Evolutionary conservation across 1,140 invertebrate genomes (phyloP).

Genomic region (Scaptomyza graminum): DNA sequence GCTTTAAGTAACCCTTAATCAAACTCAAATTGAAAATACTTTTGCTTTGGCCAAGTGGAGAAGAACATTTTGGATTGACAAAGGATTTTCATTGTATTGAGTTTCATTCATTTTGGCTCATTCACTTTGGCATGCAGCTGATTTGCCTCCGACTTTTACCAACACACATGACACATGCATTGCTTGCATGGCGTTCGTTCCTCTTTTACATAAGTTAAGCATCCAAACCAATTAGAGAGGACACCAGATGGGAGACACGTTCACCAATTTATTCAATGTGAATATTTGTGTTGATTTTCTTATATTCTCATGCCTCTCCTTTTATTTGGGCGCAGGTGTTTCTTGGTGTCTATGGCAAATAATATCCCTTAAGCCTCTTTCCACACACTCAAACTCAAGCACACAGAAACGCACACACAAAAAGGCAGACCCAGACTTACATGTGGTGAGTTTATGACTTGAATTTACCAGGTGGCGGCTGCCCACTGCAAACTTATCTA

Average conservation of each 20-base stretch:
- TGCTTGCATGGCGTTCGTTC: too few species aligned
- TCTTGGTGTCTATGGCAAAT: constrained; percentile 40
- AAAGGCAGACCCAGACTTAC: background rate
- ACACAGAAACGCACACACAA: background rate
- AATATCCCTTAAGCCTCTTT: constrained; percentile 6
- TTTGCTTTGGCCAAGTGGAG: too few species aligned
- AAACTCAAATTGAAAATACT: too few species aligned
- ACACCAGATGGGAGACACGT: background rate
- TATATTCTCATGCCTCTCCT: background rate
- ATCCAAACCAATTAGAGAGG: constrained; percentile 5
- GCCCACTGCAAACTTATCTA: background rate
- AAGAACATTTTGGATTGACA: too few species aligned
- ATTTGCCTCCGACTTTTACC: background rate
- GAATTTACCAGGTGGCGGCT: background rate
- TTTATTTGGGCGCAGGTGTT: constrained; percentile 23
- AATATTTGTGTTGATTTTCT: background rate
- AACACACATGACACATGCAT: background rate
- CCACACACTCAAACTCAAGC: constrained; percentile 1
- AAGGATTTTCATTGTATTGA: too few species aligned
- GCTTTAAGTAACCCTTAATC: too few species aligned
- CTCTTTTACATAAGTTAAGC: constrained; percentile 13
- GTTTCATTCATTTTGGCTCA: too few species aligned
- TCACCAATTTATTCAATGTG: constrained; percentile 9
- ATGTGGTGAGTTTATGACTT: background rate
- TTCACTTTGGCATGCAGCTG: background rate